These are phyloP conservation scores for Oedothorax gibbosus DNA, from an alignment of 1,140 invertebrate species.

Conservation along the genomic window DNA sequence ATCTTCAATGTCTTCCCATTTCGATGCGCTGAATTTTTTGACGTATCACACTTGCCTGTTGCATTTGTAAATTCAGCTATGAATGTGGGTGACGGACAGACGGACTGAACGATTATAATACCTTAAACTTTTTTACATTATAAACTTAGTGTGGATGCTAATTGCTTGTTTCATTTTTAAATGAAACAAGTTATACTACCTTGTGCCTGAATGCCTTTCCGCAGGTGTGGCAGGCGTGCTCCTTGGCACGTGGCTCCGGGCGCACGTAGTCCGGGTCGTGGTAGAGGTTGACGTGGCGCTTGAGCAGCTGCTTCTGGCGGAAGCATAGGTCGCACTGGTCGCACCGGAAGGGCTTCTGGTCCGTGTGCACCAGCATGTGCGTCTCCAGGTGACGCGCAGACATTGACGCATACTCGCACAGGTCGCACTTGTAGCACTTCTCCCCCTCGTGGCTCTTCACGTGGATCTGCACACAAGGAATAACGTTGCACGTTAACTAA, in stretches of 20 bases:
- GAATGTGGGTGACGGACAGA: too few species aligned
- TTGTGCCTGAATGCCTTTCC: conserved; percentile 87
- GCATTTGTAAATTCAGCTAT: too few species aligned
- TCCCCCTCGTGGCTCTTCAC: conserved; percentile 95
- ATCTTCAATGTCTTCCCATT: too few species aligned
- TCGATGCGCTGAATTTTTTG: too few species aligned
- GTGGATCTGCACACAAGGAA: conserved; percentile 72
- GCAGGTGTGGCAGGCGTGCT: conserved; percentile 90
- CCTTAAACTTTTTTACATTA: too few species aligned
- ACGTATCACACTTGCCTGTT: too few species aligned
- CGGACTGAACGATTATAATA: too few species aligned
- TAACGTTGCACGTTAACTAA: neutral
- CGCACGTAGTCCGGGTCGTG: conserved; percentile 92
- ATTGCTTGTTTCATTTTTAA: too few species aligned
- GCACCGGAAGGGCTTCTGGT: conserved; percentile 86
- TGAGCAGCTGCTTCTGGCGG: conserved; percentile 91
- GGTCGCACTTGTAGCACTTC: conserved; percentile 95
- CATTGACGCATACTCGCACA: conserved; percentile 94
- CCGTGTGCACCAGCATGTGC: conserved; percentile 95
- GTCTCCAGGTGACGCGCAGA: conserved; percentile 93
- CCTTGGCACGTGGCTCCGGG: conserved; percentile 89
- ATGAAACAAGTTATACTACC: too few species aligned
- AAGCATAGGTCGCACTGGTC: conserved; percentile 73
- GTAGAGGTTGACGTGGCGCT: conserved; percentile 92
- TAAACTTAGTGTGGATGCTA: too few species aligned